These are phyloP conservation scores for Barypeithes pellucidus DNA, from an alignment of 2,888 invertebrate species.

Conservation along the genomic window DNA sequence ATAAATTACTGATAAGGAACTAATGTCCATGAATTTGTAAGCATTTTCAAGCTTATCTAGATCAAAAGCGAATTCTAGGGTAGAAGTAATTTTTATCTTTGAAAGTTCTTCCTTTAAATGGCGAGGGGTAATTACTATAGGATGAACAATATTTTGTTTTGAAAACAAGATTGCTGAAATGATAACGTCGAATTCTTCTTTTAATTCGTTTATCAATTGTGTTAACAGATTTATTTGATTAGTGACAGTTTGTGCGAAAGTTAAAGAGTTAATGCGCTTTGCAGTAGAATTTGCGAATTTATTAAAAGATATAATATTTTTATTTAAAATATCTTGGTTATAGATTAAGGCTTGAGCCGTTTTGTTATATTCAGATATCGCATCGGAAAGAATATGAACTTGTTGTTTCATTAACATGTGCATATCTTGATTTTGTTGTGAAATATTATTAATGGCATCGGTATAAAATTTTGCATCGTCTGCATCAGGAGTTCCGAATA, in stretches of 20 bases:
- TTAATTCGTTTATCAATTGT: constrained; percentile 49
- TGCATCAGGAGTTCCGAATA: constrained; percentile 52
- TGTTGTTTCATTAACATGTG: constrained; percentile 56
- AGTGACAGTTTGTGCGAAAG: constrained; percentile 41
- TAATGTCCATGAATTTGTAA: constrained; percentile 47
- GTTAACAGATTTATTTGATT: constrained; percentile 52
- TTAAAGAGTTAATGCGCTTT: constrained; percentile 27
- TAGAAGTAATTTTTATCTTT: constrained; percentile 38
- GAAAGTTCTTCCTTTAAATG: constrained; percentile 31
- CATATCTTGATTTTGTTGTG: constrained; percentile 39
- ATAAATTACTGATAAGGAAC: constrained; percentile 46
- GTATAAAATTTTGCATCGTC: constrained; percentile 43
- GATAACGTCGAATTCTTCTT: constrained; percentile 49
- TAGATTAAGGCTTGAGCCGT: constrained; percentile 48
- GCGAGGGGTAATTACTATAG: constrained; percentile 50
- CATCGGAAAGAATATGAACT: constrained; percentile 52
- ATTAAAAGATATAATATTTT: constrained; percentile 53
- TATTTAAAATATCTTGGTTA: constrained; percentile 54
- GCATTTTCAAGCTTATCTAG: constrained; percentile 44
- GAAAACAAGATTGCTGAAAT: constrained; percentile 54
- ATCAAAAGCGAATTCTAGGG: constrained; percentile 49
- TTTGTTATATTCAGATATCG: constrained; percentile 56
- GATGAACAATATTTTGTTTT: constrained; percentile 55
- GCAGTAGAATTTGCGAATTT: constrained; percentile 37
- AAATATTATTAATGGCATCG: constrained; percentile 40